These are phyloP conservation scores for Leptogaster cylindrica DNA, from an alignment of 2,888 invertebrate species.

Conservation along the genomic window DNA sequence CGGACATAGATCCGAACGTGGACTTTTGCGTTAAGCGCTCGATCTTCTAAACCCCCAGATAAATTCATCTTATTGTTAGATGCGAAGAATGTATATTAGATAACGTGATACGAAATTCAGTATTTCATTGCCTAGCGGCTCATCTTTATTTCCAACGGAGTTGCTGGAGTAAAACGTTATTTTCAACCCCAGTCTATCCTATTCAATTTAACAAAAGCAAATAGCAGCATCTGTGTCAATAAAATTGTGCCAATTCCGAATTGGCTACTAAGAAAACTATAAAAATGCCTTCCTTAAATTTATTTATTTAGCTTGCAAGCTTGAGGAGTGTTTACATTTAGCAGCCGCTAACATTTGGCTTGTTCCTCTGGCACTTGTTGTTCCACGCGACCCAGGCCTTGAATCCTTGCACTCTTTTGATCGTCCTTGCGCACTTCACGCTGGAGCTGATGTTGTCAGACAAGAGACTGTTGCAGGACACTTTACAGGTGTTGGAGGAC, in stretches of 20 bases:
- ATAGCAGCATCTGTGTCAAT: too few species aligned
- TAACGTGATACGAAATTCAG: too few species aligned
- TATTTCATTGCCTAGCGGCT: too few species aligned
- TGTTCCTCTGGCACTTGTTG: constrained; percentile 42
- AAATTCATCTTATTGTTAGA: too few species aligned
- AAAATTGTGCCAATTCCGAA: too few species aligned
- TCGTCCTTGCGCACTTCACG: constrained; percentile 48
- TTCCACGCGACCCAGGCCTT: constrained; percentile 51
- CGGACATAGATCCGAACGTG: too few species aligned
- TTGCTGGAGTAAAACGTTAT: background rate
- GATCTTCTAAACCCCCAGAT: too few species aligned
- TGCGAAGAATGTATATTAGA: too few species aligned
- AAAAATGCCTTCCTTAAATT: background rate
- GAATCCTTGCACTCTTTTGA: constrained; percentile 49
- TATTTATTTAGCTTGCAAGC: background rate
- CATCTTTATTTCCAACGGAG: too few species aligned
- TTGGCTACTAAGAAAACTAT: background rate
- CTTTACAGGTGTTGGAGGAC: constrained; percentile 56
- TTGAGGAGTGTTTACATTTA: background rate
- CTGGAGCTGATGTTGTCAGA: constrained; percentile 55
- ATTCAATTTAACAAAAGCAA: too few species aligned
- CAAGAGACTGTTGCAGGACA: constrained; percentile 56
- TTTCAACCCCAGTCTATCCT: background rate
- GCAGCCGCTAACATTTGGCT: background rate
- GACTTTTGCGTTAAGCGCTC: too few species aligned